A percentile compares a stretch with the other conserved stretches of the same genome.
Evolutionary conservation across 2,113 vertebrate species (phyloP).

Genomic region (Drymodes brunneopygia): DNA sequence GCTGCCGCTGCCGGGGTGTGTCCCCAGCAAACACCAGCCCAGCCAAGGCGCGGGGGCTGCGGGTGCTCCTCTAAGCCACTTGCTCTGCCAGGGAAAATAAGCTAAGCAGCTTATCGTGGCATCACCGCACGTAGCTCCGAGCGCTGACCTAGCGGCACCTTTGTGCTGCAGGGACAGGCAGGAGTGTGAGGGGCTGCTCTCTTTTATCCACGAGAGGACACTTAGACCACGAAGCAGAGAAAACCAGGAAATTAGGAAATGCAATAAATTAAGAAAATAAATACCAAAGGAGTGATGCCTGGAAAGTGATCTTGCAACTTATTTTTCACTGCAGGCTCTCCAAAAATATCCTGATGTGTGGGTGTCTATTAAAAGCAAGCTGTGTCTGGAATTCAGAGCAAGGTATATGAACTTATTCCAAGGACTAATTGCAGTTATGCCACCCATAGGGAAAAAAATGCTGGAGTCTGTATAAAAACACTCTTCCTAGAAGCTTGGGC

Average conservation of each 20-base stretch:
- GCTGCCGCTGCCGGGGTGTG: background rate
- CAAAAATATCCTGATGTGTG: constrained; percentile 30
- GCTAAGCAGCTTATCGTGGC: constrained; percentile 9
- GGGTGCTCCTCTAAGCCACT: constrained; percentile 17
- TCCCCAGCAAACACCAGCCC: background rate
- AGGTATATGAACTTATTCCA: constrained; percentile 17
- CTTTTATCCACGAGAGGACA: background rate
- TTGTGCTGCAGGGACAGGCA: background rate
- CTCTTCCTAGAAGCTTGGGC: background rate
- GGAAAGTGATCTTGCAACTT: background rate
- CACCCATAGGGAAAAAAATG: background rate
- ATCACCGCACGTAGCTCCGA: background rate
- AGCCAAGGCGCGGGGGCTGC: background rate
- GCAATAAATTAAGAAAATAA: background rate
- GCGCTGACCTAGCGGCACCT: background rate
- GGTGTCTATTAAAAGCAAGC: constrained; percentile 45
- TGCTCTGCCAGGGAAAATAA: constrained; percentile 3
- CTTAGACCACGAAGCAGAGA: background rate
- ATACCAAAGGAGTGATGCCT: background rate
- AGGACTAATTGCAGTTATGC: background rate
- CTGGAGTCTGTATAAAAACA: background rate
- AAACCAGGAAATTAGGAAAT: background rate
- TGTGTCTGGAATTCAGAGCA: background rate
- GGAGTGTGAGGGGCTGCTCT: background rate
- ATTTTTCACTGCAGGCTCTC: constrained; percentile 14